phyloP scores from a whole-genome alignment of 1,140 invertebrate genomes.

The Drosophila prosaltans region DNA sequence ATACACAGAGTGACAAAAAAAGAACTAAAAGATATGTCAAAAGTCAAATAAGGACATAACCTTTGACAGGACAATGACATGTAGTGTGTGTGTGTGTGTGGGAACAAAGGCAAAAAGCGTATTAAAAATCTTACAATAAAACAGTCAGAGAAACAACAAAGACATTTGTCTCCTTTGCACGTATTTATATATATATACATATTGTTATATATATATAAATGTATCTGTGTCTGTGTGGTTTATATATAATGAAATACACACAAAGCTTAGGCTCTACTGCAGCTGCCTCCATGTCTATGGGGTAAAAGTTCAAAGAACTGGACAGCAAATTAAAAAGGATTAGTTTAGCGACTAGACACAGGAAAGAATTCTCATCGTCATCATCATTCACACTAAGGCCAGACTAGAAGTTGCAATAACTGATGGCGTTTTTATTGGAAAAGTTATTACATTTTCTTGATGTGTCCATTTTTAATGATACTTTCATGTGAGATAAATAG shows the following conservation, averaged over 20 bases:
- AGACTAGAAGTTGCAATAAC: conserved; percentile 34
- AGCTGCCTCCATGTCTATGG: conserved; percentile 31
- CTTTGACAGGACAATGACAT: conserved; percentile 40
- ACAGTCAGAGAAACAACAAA: conserved; percentile 5
- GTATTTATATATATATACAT: neutral
- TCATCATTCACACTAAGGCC: conserved; percentile 1
- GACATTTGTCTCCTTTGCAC: neutral
- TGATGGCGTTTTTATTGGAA: conserved; percentile 4
- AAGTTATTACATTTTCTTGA: neutral
- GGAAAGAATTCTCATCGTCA: conserved; percentile 35
- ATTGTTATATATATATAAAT: neutral
- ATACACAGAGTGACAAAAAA: neutral
- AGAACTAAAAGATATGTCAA: neutral
- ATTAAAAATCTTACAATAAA: conserved; percentile 25
- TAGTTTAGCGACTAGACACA: conserved; percentile 33
- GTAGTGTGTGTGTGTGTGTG: neutral
- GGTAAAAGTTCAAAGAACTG: conserved; percentile 68
- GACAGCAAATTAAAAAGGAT: conserved; percentile 61
- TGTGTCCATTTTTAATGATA: neutral
- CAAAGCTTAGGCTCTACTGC: conserved; percentile 64
- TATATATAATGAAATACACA: conserved; percentile 70
- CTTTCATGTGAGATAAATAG: too few species aligned
- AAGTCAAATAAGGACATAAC: conserved; percentile 28
- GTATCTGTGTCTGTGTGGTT: neutral
- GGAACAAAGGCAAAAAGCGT: conserved; percentile 26